Conservation (phyloP, 2,113 vertebrate genomes). For the Puma concolor region DNA sequence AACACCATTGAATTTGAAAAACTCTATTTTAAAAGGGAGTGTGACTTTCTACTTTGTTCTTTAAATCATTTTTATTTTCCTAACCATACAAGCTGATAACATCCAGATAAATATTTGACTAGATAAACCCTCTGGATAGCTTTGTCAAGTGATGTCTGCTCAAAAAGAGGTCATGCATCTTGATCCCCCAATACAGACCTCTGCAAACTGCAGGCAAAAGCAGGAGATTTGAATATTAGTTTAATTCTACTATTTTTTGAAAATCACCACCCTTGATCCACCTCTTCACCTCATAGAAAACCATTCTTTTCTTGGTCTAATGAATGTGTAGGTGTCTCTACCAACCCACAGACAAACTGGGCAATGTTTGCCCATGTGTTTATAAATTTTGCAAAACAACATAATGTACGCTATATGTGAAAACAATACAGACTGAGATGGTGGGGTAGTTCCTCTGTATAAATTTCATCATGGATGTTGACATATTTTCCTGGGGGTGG, state of each 20-base stretch:
- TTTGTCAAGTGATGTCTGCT: slow-evolving; percentile 2
- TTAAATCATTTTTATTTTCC: slow-evolving; percentile 68
- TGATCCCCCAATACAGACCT: not conserved
- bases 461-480: slow-evolving; percentile 35
- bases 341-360: slow-evolving; percentile 57
- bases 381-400: slow-evolving; percentile 70
- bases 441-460: slow-evolving; percentile 39
- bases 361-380: slow-evolving; percentile 68
- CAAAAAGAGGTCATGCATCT: not conserved
- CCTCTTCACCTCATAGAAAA: slow-evolving; percentile 17
- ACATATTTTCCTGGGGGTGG: slow-evolving; percentile 5
- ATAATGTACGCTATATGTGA: slow-evolving; percentile 39
- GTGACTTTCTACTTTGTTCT: slow-evolving; percentile 73
- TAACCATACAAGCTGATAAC: slow-evolving; percentile 32
- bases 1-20: slow-evolving; percentile 29
- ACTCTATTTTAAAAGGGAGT: slow-evolving; percentile 65
- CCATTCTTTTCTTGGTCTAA: slow-evolving; percentile 58
- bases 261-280: slow-evolving; percentile 58
- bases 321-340: slow-evolving; percentile 55
- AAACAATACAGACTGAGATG: slow-evolving; percentile 70
- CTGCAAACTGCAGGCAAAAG: not conserved
- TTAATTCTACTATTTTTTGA: slow-evolving; percentile 60
- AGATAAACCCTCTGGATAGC: slow-evolving; percentile 14
- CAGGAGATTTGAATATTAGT: slow-evolving; percentile 22
- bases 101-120: slow-evolving; percentile 53